Evolutionary conservation across 2,797 vertebrate species (phyloP), one percentile per base, ranked within the genome.

Genomic region (Catostomus latipinnis): DNA sequence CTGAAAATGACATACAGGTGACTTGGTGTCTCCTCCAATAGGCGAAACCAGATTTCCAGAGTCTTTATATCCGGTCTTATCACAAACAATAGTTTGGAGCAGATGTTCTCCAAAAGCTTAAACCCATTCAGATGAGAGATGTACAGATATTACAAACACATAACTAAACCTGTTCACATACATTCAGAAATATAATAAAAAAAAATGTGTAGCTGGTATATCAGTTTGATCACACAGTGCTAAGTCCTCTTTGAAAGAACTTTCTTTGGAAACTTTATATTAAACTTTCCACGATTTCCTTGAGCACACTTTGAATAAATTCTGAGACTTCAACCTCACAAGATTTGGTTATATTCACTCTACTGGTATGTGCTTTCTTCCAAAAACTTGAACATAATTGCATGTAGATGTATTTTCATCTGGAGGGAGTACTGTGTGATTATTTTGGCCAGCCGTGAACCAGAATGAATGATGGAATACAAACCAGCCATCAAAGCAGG

Each of bases 21-120:
- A 93, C 92, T 34, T 60, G 61, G 52, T n/a, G 76, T 69, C 90
- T 34, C 34, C 34, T 92, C 92, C 91, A 86, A 53, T 13, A 63
- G 66, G 60, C 34, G 49, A 74, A 56, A 46, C 56, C 11, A 56
- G 68, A 72, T 58, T 63, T 89, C 93, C 93, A 82, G 92, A 93
- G 93, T 93, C 92, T 93, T 94, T 93, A 93, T 90, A 91, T 93
- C 90, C 88, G 91, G 92, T 94, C 92, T 94, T 94, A 93, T 92
- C 93, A 91, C 84, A 87, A 85, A 86, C 86, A 87, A 87, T 86
- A 82, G 83, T 87, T 85, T 91, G 86, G 91, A 91, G 91, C 91
- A 93, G 92, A 72, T 34, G 34, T 34, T 34, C 34, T 34, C 34
- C 34, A 34, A 34, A 34, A 57, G 61, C 76, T 70, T 61, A 45